phyloP scores from a whole-genome alignment of 2,797 vertebrate genomes.

The Pogonophryne albipinna region DNA sequence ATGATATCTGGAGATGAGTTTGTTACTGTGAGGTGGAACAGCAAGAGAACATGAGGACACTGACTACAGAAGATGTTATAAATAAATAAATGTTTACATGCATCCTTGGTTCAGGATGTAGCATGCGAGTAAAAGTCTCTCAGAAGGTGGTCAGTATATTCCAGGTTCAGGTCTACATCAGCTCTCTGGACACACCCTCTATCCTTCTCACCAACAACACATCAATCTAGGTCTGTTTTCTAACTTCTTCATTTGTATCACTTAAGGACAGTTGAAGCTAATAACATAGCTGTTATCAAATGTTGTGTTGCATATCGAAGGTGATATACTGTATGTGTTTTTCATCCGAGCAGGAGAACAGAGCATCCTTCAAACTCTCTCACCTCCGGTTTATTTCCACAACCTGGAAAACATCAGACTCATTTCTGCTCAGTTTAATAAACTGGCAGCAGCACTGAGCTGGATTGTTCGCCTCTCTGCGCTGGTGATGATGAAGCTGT shows the following conservation, averaged over 20 bases:
- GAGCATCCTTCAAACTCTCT: constrained; percentile 54
- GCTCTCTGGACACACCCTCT: constrained; percentile 4
- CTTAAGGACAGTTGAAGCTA: constrained; percentile 9
- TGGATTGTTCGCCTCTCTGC: constrained; percentile 27
- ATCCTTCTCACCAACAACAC: constrained; percentile 9
- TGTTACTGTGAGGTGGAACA: constrained; percentile 17
- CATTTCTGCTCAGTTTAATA: constrained; percentile 46
- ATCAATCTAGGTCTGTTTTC: constrained; percentile 1
- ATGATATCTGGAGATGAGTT: constrained; percentile 2
- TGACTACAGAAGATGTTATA: constrained; percentile 15
- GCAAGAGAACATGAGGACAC: constrained; percentile 24
- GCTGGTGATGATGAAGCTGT: constrained; percentile 54
- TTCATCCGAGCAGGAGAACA: constrained; percentile 36
- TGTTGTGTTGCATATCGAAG: not conserved
- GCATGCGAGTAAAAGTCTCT: constrained; percentile 19
- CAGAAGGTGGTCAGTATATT: constrained; percentile 6
- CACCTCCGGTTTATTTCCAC: constrained; percentile 49
- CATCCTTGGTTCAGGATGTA: constrained; percentile 22
- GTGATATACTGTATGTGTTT: constrained; percentile 23
- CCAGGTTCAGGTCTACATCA: constrained; percentile 8
- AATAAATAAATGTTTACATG: constrained; percentile 52
- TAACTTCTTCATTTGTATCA: constrained; percentile 1
- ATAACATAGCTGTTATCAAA: constrained; percentile 36
- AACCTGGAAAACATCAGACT: constrained; percentile 60
- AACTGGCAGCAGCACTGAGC: constrained; percentile 36